These are phyloP conservation scores for Hyaena hyaena DNA, from an alignment of 2,113 vertebrate genomes.

Conservation along the genomic window DNA sequence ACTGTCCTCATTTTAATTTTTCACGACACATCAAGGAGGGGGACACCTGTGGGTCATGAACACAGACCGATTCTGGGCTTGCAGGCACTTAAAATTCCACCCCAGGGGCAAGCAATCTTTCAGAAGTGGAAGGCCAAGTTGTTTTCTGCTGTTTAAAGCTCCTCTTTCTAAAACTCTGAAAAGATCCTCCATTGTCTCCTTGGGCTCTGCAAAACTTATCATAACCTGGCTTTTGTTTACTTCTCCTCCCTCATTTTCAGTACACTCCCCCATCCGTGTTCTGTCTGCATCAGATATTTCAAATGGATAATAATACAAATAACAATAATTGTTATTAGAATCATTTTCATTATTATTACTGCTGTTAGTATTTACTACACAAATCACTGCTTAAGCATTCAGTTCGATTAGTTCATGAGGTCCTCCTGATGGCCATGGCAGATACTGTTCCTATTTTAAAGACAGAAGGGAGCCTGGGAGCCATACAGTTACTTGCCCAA, in stretches of 20 bases:
- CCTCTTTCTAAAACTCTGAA: neutral
- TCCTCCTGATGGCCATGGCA: neutral
- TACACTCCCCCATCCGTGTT: accelerated
- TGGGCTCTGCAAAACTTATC: neutral
- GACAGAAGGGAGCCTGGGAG: neutral
- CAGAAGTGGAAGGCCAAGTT: slow-evolving; percentile 16
- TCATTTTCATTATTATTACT: neutral
- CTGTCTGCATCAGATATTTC: neutral
- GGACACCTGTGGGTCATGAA: neutral
- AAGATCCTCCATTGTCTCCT: neutral
- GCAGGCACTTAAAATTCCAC: slow-evolving; percentile 41
- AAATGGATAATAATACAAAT: neutral
- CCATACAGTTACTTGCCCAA: neutral
- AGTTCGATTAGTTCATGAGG: neutral
- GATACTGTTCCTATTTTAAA: neutral
- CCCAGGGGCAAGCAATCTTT: slow-evolving; percentile 39
- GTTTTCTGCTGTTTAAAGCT: slow-evolving; percentile 5
- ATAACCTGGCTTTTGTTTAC: neutral
- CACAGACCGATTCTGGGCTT: neutral
- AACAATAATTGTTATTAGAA: neutral
- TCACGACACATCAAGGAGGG: slow-evolving; percentile 75
- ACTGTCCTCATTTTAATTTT: slow-evolving; percentile 86
- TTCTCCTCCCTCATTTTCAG: neutral
- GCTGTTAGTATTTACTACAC: neutral
- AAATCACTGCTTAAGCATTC: neutral